Evolutionary conservation across 64 coral and sea anemone species (phyloP), one percentile per base, ranked within the genome.

Genomic region (Montipora cactus): DNA sequence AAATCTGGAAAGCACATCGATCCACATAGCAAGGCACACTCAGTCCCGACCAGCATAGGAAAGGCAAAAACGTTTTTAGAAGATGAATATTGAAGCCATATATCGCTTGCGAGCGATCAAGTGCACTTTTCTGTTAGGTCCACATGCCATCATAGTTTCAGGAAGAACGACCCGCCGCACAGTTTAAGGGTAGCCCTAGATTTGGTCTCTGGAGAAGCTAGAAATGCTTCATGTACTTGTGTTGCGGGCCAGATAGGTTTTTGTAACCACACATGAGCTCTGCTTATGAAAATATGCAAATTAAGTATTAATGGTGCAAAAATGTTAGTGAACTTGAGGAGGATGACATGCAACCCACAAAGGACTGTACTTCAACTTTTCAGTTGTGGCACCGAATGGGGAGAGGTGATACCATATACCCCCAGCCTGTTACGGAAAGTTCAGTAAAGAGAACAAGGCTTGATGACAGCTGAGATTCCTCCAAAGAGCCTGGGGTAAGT

Each of bases 1-100:
- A 93, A 88, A 70, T 88, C 45, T 19, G 92, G 92, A 68, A 93
- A 93, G 87, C 2, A 69, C 14, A 77, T 93, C 10, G 76, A 93
- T 45, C 6, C 44, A 4, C 59, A 78, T 1, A 77, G 15, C 3
- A 80, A 48, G 20, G 6, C 37, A 16, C 92, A 93, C 76, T 71
- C 91, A 48, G 92, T 93, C 0, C 92, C 92, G 5, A 88, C 80
- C 1, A 10, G 68, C 20, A 44, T 86, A 48, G 37, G 4, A 92
- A 92, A 92, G 12, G 90, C 90, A 0, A 92, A 86, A 83, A 84
- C 69, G 55, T 92, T 92, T 64, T 25, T 85, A 15, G 67, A 85
- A 11, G 90, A 92, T 78, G 80, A 92, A 75, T 92, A 92, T 48
- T 66, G 78, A 6, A 86, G 74, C 8, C 81, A 92, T 1, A 59